A percentile compares a stretch with the other conserved stretches of the same genome.
phyloP scores from a whole-genome alignment of 2,888 invertebrate genomes.

The Geotrupes spiniger region DNA sequence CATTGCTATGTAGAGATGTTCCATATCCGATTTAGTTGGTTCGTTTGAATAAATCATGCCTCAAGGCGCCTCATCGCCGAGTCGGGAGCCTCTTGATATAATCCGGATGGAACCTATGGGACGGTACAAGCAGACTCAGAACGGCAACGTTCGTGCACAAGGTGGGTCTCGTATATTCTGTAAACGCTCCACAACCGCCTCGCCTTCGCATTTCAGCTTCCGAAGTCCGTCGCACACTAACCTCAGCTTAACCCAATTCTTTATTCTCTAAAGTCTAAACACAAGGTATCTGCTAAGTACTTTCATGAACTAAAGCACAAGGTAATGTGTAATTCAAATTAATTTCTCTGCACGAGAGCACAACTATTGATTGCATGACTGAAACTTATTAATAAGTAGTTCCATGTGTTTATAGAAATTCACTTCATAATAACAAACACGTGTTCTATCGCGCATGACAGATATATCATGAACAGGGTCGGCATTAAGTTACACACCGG shows the following conservation, averaged over 20 bases:
- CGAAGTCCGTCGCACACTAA: constrained; percentile 21
- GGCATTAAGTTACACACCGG: too few species aligned
- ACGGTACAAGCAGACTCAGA: constrained; percentile 61
- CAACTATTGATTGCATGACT: constrained; percentile 2
- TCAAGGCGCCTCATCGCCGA: constrained; percentile 38
- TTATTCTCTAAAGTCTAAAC: constrained; percentile 11
- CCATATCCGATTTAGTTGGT: constrained; percentile 29
- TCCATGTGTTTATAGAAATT: not conserved
- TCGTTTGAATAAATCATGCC: constrained; percentile 37
- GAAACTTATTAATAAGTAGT: not conserved
- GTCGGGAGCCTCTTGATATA: constrained; percentile 49
- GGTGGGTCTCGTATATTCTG: constrained; percentile 20
- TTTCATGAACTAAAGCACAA: constrained; percentile 1
- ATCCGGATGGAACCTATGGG: constrained; percentile 65
- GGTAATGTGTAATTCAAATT: constrained; percentile 1
- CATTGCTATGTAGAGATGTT: constrained; percentile 32
- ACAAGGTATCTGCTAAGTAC: constrained; percentile 12
- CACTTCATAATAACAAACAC: not conserved
- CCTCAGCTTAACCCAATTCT: constrained; percentile 22
- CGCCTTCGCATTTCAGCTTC: constrained; percentile 23
- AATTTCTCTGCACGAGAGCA: constrained; percentile 12
- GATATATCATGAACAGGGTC: too few species aligned
- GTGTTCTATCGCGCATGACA: constrained; percentile 1
- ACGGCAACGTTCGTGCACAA: constrained; percentile 58
- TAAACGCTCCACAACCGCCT: constrained; percentile 13